Conservation (phyloP, 2,113 vertebrate species). For the Elaphurus davidianus region DNA sequence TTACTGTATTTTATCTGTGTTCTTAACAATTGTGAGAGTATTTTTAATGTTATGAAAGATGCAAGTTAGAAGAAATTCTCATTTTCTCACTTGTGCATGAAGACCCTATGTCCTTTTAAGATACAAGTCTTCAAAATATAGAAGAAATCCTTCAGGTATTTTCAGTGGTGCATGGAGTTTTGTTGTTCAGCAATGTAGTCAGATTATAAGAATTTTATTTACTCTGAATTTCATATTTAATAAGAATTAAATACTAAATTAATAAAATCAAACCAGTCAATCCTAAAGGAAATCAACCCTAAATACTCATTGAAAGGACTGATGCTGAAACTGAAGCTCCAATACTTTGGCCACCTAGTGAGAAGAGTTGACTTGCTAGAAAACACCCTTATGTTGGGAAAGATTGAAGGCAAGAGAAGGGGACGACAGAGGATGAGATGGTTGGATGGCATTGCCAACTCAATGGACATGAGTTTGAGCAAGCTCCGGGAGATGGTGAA, state of each 20-base stretch:
- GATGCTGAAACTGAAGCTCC: neutral
- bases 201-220: neutral
- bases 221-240: constrained; percentile 12
- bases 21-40: neutral
- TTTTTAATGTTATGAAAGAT: constrained; percentile 29
- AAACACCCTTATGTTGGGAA: neutral
- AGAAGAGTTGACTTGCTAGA: fast-evolving
- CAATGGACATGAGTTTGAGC: neutral
- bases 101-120: neutral
- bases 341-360: neutral
- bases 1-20: neutral
- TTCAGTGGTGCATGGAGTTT: neutral
- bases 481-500: neutral
- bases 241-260: neutral
- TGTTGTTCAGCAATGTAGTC: neutral
- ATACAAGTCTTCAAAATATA: neutral
- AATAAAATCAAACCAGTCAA: neutral
- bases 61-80: neutral
- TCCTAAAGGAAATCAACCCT: neutral
- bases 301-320: neutral
- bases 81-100: neutral
- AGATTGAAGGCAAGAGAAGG: neutral
- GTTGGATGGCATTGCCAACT: neutral
- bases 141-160: neutral
- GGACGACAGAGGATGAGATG: neutral